phyloP scores from a whole-genome alignment of 2,797 vertebrate species.

The Lepidocolaptes lacrymiger region DNA sequence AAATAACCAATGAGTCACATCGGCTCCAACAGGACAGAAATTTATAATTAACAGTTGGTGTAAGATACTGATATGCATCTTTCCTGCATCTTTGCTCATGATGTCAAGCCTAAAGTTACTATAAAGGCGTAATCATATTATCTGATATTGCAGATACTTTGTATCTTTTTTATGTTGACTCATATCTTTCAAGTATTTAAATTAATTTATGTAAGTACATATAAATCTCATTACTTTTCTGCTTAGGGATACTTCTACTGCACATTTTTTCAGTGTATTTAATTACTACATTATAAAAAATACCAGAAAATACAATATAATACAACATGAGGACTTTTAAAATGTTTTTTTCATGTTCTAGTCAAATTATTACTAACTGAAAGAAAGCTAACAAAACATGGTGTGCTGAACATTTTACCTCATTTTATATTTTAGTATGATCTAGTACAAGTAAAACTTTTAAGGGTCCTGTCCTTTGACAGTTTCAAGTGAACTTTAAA shows the following conservation, averaged over 20 bases:
- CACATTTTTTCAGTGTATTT: slow-evolving; percentile 54
- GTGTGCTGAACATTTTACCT: not conserved
- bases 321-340: slow-evolving; percentile 34
- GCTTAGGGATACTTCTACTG: slow-evolving; percentile 18
- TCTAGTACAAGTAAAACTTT: not conserved
- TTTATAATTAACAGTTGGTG: not conserved
- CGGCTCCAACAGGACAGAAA: not conserved
- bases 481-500: slow-evolving; percentile 29
- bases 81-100: not conserved
- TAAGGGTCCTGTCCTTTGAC: not conserved
- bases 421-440: not conserved
- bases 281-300: not conserved
- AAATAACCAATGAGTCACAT: not conserved
- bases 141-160: not conserved
- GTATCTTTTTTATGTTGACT: not conserved
- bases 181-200: slow-evolving; percentile 12
- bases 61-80: not conserved
- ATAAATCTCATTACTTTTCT: slow-evolving; percentile 18
- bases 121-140: not conserved
- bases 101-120: not conserved
- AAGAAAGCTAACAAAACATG: not conserved
- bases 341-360: slow-evolving; percentile 27
- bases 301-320: slow-evolving; percentile 30
- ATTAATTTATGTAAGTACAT: not conserved
- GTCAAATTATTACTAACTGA: slow-evolving; percentile 33